Percentiles rank a stretch among this genome's conserved stretches.
phyloP scores from a whole-genome alignment of 1,140 invertebrate species.

The Drosophila kikkawai region DNA sequence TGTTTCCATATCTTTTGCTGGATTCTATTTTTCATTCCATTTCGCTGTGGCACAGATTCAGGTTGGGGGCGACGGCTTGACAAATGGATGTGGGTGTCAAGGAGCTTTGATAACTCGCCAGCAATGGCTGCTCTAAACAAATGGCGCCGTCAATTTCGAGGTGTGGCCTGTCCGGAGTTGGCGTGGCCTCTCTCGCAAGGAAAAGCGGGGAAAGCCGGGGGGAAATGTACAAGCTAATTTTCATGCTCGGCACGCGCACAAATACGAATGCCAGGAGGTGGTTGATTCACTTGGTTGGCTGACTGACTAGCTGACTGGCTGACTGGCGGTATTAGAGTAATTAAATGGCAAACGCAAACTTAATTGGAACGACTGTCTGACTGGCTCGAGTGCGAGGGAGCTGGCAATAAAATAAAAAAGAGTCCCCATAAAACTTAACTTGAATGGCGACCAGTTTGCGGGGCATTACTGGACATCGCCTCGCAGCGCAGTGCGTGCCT shows the following conservation, averaged over 20 bases:
- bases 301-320: conserved; percentile 14
- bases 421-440: conserved; percentile 79
- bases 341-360: conserved; percentile 79
- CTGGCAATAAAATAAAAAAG: conserved; percentile 77
- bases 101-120: conserved; percentile 72
- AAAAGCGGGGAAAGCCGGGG: conserved; percentile 3
- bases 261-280: conserved; percentile 66
- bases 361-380: conserved; percentile 67
- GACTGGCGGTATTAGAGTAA: conserved; percentile 71
- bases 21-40: conserved; percentile 48
- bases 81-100: conserved; percentile 79
- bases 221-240: conserved; percentile 76
- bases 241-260: conserved; percentile 78
- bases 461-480: conserved; percentile 32
- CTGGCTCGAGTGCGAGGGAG: conserved; percentile 40
- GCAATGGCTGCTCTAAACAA: conserved; percentile 72
- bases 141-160: conserved; percentile 75
- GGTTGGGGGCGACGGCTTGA: conserved; percentile 67
- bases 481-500: conserved; percentile 57
- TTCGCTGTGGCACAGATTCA: conserved; percentile 65
- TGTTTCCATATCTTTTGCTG: conserved; percentile 7
- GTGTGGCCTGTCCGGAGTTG: conserved; percentile 63
- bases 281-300: conserved; percentile 52
- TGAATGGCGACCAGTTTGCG: conserved; percentile 74
- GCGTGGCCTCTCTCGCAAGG: conserved; percentile 25